A percentile compares a stretch with the other conserved stretches of the same genome.
Evolutionary conservation across 2,113 vertebrate species (phyloP).

Genomic region (Colius striatus): DNA sequence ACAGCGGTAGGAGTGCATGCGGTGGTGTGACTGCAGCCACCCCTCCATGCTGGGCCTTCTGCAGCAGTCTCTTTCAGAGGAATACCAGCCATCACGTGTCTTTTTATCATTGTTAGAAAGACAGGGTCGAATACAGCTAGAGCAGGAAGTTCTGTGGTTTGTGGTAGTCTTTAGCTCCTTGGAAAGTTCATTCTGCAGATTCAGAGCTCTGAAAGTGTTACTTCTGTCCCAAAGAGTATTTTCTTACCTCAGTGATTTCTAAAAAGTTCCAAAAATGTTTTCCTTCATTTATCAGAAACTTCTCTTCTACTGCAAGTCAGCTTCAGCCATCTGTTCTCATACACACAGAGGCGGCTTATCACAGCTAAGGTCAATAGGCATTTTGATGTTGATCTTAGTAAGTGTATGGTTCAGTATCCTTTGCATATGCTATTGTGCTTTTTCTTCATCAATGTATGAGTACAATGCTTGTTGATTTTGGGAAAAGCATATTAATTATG

Average conservation of each 20-base stretch:
- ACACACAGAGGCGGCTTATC: background rate
- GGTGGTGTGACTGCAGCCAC: background rate
- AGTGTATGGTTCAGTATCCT: background rate
- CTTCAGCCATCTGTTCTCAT: background rate
- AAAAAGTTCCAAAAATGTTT: background rate
- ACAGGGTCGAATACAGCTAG: background rate
- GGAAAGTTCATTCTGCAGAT: background rate
- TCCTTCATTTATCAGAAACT: background rate
- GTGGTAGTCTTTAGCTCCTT: background rate
- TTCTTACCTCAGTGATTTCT: background rate
- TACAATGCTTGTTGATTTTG: background rate
- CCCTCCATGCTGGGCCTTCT: background rate
- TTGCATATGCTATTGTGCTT: background rate
- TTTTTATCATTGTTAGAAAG: background rate
- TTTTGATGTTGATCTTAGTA: background rate
- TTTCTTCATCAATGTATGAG: background rate
- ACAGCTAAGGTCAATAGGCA: background rate
- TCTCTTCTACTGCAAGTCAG: background rate
- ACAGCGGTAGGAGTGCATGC: fast-evolving
- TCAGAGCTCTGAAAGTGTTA: background rate
- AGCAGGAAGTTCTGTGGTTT: slow-evolving; percentile 1
- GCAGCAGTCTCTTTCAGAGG: background rate
- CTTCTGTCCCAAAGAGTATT: background rate
- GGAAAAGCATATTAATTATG: slow-evolving; percentile 15
- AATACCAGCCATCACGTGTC: background rate